A percentile compares a stretch with the other conserved stretches of the same genome.
Conservation (phyloP, 2,888 invertebrate species). For the Hemaris fuciformis region DNA sequence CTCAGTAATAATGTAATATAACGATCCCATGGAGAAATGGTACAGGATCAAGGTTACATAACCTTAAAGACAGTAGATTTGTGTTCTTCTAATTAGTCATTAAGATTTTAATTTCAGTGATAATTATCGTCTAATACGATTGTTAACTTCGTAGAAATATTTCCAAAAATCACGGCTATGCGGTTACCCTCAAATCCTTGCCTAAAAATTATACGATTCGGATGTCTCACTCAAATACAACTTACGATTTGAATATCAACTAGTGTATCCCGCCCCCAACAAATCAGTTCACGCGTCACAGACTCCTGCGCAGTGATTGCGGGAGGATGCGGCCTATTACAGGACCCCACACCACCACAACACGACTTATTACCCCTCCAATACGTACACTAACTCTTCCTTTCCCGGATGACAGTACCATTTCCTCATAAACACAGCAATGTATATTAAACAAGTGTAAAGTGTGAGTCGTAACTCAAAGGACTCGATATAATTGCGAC, state of each 20-base stretch:
- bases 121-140: too few species aligned
- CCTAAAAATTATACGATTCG: neutral
- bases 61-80: too few species aligned
- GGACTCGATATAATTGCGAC: conserved; percentile 1
- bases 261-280: conserved; percentile 38
- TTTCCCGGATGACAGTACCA: neutral
- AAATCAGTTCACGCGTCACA: conserved; percentile 64
- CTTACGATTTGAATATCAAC: conserved; percentile 16
- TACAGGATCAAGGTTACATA: too few species aligned
- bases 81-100: too few species aligned
- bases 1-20: too few species aligned
- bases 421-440: neutral
- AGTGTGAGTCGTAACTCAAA: too few species aligned
- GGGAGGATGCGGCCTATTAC: conserved; percentile 69
- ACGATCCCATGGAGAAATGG: too few species aligned
- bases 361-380: neutral
- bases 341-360: conserved; percentile 48
- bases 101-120: too few species aligned
- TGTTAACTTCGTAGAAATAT: too few species aligned
- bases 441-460: neutral
- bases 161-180: too few species aligned
- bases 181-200: too few species aligned
- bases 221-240: neutral
- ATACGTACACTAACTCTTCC: neutral
- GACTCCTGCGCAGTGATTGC: conserved; percentile 70